A percentile compares a stretch with the other conserved stretches of the same genome.
phyloP scores from a whole-genome alignment of 2,797 vertebrate genomes.

The Petrocephalus schoutedeni region DNA sequence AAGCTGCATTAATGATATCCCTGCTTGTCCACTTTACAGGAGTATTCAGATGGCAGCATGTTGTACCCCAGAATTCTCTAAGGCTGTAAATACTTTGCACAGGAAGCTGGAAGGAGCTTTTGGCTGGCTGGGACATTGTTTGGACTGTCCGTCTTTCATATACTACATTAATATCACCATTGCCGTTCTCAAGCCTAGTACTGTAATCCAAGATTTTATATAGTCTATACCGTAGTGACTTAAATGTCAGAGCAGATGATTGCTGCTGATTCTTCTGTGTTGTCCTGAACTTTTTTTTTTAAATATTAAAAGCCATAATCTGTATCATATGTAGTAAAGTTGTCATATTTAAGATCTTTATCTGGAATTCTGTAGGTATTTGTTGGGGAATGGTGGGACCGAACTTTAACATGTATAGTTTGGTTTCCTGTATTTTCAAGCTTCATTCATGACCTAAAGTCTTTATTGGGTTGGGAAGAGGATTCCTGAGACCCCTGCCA shows the following conservation, averaged over 20 bases:
- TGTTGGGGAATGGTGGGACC: slow-evolving; percentile 25
- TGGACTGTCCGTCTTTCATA: neutral
- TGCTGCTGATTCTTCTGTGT: slow-evolving; percentile 20
- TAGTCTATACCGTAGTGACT: slow-evolving; percentile 8
- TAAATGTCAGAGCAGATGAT: slow-evolving; percentile 12
- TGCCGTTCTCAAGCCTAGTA: neutral
- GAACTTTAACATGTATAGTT: slow-evolving; percentile 19
- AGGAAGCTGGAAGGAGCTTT: neutral
- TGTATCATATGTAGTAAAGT: slow-evolving; percentile 14
- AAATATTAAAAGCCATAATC: slow-evolving; percentile 43
- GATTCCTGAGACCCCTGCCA: neutral
- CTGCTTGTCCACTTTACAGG: neutral
- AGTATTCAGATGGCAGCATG: slow-evolving; percentile 63
- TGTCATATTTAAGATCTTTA: slow-evolving; percentile 25
- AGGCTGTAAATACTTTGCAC: slow-evolving; percentile 55
- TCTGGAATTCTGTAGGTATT: slow-evolving; percentile 23
- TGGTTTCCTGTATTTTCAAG: slow-evolving; percentile 36
- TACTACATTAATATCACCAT: neutral
- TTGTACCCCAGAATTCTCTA: slow-evolving; percentile 60
- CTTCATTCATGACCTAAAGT: slow-evolving; percentile 68
- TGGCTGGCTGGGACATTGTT: neutral
- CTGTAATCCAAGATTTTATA: slow-evolving; percentile 12
- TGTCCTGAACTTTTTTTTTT: slow-evolving; percentile 26
- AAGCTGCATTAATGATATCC: neutral
- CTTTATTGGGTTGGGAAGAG: neutral